A percentile compares a stretch with the other conserved stretches of the same genome.
Conservation (phyloP, 1,140 invertebrate species). For the Hormaphis cornu region DNA sequence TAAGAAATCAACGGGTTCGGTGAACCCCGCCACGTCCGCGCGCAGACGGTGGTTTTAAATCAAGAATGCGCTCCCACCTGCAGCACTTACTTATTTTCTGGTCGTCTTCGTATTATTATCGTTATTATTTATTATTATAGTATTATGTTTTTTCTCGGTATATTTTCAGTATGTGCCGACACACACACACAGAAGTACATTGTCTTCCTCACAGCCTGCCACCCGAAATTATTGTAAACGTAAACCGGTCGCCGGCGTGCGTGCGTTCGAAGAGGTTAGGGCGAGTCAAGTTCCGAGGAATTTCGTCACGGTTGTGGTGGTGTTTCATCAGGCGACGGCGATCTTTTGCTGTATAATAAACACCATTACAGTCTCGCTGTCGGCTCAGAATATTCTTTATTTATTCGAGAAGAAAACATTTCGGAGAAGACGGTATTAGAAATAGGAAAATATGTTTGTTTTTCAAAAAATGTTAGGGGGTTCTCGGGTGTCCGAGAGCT, state of each 20-base stretch:
- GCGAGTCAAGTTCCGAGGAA: constrained; percentile 2
- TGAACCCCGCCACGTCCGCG: constrained; percentile 25
- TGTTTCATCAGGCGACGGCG: neutral
- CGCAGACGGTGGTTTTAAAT: neutral
- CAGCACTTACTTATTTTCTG: neutral
- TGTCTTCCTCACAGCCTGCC: neutral
- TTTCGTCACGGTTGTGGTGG: neutral
- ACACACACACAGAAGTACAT: neutral
- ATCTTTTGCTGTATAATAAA: neutral
- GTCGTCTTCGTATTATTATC: constrained; percentile 3
- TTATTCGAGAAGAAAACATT: too few species aligned
- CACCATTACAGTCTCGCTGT: too few species aligned
- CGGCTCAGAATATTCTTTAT: too few species aligned
- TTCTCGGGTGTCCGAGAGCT: too few species aligned
- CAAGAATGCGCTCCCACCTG: constrained; percentile 1
- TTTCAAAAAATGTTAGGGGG: too few species aligned
- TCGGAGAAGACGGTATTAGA: too few species aligned
- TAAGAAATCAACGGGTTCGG: constrained; percentile 21
- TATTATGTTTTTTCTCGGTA: neutral
- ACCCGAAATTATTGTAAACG: constrained; percentile 7
- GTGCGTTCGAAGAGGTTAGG: neutral
- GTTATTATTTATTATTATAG: too few species aligned
- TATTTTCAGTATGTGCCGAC: neutral
- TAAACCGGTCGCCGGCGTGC: constrained; percentile 6
- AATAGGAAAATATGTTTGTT: too few species aligned